These are phyloP conservation scores for Tetrax tetrax DNA, from an alignment of 2,113 vertebrate species.

Conservation along the genomic window DNA sequence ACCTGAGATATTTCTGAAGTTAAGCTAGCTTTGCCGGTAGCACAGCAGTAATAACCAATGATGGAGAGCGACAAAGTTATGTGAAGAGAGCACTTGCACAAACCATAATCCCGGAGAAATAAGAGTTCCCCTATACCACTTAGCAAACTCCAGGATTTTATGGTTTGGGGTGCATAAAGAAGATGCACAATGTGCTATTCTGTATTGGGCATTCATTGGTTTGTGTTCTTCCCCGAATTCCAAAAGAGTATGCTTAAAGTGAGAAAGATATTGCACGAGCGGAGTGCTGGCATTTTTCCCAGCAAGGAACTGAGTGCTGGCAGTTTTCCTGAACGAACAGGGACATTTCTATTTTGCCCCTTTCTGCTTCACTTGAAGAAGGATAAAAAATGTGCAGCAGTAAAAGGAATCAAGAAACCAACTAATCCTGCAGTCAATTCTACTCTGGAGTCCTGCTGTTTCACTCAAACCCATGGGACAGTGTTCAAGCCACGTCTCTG, in stretches of 20 bases:
- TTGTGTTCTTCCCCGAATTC: neutral
- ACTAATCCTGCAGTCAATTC: neutral
- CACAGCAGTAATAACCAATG: neutral
- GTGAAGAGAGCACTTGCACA: neutral
- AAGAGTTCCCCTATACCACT: neutral
- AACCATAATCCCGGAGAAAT: neutral
- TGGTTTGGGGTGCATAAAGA: neutral
- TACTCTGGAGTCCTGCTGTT: neutral
- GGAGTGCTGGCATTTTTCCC: slow-evolving; percentile 48
- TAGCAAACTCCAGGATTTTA: neutral
- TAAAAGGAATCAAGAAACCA: neutral
- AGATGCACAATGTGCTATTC: neutral
- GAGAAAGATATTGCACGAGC: slow-evolving; percentile 32
- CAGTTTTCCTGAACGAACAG: slow-evolving; percentile 35
- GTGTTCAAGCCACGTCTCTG: neutral
- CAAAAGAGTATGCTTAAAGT: neutral
- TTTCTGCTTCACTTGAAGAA: slow-evolving; percentile 7
- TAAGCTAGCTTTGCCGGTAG: neutral
- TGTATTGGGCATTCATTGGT: neutral
- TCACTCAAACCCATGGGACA: neutral
- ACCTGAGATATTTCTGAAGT: neutral
- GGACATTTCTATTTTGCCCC: slow-evolving; percentile 30
- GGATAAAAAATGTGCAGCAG: neutral
- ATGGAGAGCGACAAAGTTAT: neutral
- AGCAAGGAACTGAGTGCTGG: neutral